Percentiles rank a stretch among this genome's conserved stretches.
phyloP scores from a whole-genome alignment of 35 echinoderm and acorn worm genomes.

The Apostichopus californicus region DNA sequence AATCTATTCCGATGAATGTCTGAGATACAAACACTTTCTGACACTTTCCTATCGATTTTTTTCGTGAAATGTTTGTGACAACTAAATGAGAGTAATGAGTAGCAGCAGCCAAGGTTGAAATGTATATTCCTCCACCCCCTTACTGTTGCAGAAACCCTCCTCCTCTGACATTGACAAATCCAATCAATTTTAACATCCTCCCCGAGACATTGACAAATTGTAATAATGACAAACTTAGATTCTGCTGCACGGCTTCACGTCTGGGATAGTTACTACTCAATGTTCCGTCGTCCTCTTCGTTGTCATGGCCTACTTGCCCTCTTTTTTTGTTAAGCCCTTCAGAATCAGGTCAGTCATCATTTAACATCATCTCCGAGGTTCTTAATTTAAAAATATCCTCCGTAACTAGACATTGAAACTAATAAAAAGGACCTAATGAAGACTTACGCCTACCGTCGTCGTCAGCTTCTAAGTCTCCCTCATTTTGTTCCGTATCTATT shows the following conservation, averaged over 20 bases:
- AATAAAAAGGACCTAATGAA: conserved; percentile 26
- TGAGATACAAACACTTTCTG: no score
- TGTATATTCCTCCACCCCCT: no score
- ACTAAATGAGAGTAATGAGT: no score
- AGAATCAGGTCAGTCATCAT: background rate
- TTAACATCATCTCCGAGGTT: background rate
- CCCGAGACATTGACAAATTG: background rate
- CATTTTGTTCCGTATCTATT: background rate
- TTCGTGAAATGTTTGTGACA: no score
- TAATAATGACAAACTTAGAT: background rate
- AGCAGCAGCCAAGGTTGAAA: no score
- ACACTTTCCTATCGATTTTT: no score
- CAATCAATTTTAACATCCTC: background rate
- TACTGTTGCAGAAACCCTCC: background rate
- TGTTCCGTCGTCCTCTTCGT: background rate
- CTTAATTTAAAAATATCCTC: background rate
- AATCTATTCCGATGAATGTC: no score
- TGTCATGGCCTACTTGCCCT: background rate
- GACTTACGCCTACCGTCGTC: background rate
- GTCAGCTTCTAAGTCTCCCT: background rate
- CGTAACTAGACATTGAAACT: background rate
- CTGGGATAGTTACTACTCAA: no score
- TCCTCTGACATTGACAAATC: background rate
- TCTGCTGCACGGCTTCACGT: background rate
- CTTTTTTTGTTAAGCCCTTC: background rate